Base-by-base conservation (phyloP, 2,797 vertebrate species). In the Helarctos malayanus region DNA sequence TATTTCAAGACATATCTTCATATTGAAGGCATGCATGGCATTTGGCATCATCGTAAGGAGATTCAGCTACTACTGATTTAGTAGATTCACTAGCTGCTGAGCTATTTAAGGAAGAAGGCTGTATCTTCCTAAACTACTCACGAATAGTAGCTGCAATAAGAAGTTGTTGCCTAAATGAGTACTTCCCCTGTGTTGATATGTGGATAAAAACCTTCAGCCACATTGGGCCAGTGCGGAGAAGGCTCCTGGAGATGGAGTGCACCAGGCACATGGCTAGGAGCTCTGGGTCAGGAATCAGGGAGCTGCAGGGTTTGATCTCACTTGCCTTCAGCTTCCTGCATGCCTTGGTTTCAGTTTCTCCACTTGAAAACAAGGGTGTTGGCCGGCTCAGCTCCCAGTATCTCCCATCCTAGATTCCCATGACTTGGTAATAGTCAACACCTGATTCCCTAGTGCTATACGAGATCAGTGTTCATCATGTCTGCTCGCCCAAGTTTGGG, bases 91-190 rank as follows among this genome's bases (percentile, higher is more conserved):
- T 52, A 41, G 45, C 63, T 83, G 41, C 41, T n/a, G 63, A 80
- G 69, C 49, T 94, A 56, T 78, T 96, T 91, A 78, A 94, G 73
- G 56, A 41, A n/a, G 81, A 94, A 96, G n/a, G 7, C 35, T 93
- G 23, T 82, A 38, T 85, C 71, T 95, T 94, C 56, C 73, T 88
- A 91, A 97, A 94, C 38, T 68, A 95, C 56, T 71, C 95, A 75
- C 61, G 45, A 75, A 49, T 59, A 73, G 41, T n/a, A 75, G 59
- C 79, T 41, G 16, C 23, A 76, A 76, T 79, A 97, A 97, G 96
- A 94, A 57, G 12, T 89, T 59, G 27, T 89, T 68, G n/a, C 78
- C 49, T 84, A 94, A 95, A 79, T 90, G 82, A 95, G 38, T 61
- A n/a, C 75, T 85, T 97, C 25, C 25, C 93, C 71, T 89, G 47